Base-by-base conservation (phyloP, 2,797 vertebrate genomes). In the Coregonus sp. region DNA sequence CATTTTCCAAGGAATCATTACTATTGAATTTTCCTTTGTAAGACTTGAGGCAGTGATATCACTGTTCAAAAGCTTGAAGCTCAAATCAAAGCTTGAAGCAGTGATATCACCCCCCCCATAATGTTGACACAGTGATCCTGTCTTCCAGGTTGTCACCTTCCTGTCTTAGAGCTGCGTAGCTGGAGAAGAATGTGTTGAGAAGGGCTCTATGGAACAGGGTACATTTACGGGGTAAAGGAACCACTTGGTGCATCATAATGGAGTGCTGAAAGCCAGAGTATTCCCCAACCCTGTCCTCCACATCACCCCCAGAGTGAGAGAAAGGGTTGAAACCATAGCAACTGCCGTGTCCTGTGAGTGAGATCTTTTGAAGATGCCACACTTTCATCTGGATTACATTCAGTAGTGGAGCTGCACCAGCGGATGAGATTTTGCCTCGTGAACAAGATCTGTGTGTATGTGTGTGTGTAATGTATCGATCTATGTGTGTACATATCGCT, bases 321-420 rank as follows among this genome's bases (percentile, higher is more conserved):
- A 76, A 76, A 70, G 82, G 72, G 65, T 72, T 68, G 84, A 86
- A 80, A 87, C 87, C 85, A 90, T 85, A 84, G 84, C 86, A 92
- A 88, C 90, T 80, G 76, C 77, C 63, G 68, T 79, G 83, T 69
- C 78, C 76, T 82, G 80, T 77, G 75, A 85, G 77, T 81, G 86
- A 77, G 78, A 75, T 47, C 75, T 61, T 74, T 47, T 47, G 40
- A 12, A 12, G 40, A 47, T 47, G 40, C 9, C 40, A 47, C 11
- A 82, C 78, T 81, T 84, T 86, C 33, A 74, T 85, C 54, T 65
- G 63, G 56, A 56, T 18, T 37, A 79, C 80, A 81, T 81, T 78
- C 69, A 63, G 81, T 63, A 70, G 69, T 67, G 74, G 77, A 69
- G 51, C 71, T 20, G 79, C 54, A 51, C 66, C 75, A 70, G 25